Evolutionary conservation across 2,113 vertebrate species (phyloP).

Genomic region (Dasyprocta punctata): DNA sequence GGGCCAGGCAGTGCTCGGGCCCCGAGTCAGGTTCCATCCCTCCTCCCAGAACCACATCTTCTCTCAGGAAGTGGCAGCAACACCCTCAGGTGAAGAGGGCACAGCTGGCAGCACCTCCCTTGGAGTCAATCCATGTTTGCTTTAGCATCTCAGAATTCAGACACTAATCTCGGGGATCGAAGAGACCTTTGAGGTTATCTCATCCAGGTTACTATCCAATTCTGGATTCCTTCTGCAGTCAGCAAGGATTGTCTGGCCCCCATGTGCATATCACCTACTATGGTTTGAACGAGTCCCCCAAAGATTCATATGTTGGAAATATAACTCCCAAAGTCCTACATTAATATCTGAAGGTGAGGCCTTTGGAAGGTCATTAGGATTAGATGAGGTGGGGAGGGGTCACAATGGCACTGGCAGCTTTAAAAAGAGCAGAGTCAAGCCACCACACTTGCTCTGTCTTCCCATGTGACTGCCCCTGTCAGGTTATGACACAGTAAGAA

Average conservation of each 20-base stretch:
- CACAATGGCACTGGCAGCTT: not conserved
- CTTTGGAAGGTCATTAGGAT: not conserved
- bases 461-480: not conserved
- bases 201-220: not conserved
- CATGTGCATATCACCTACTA: rapidly evolving
- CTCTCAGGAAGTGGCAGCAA: not conserved
- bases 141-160: not conserved
- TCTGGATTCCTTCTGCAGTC: not conserved
- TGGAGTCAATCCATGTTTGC: not conserved
- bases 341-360: not conserved
- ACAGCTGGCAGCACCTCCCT: not conserved
- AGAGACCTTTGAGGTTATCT: not conserved
- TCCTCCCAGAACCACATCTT: not conserved
- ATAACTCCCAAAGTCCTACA: not conserved
- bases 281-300: not conserved
- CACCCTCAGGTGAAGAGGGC: not conserved
- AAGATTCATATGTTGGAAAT: not conserved
- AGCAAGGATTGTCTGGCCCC: not conserved
- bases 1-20: not conserved
- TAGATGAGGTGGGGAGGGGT: not conserved
- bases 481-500: not conserved
- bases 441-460: not conserved
- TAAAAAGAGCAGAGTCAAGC: not conserved
- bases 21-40: not conserved
- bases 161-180: not conserved